Evolutionary conservation across 2,113 vertebrate species (phyloP).

Genomic region (Calyptomena viridis): DNA sequence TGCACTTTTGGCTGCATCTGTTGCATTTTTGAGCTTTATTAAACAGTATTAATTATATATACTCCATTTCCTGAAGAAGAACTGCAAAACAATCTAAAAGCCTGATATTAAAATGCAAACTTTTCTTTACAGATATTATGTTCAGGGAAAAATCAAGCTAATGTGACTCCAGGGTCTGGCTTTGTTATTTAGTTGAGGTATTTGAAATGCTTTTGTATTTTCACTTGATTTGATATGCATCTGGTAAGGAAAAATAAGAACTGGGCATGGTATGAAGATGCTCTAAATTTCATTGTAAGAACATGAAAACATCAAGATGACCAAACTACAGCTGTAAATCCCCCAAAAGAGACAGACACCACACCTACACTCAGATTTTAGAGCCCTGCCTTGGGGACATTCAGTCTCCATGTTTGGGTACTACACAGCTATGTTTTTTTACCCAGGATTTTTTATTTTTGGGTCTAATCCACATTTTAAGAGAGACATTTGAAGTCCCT

Average conservation of each 20-base stretch:
- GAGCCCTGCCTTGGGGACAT: neutral
- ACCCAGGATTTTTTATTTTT: neutral
- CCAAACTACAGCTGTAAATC: neutral
- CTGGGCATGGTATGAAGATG: neutral
- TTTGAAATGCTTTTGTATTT: slow-evolving; percentile 8
- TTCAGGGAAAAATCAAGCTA: neutral
- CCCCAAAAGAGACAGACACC: neutral
- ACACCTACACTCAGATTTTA: neutral
- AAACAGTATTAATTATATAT: slow-evolving; percentile 70
- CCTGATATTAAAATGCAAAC: neutral
- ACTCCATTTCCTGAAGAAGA: slow-evolving; percentile 22
- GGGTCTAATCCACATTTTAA: neutral
- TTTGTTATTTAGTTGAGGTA: neutral
- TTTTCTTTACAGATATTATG: neutral
- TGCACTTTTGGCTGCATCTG: slow-evolving; percentile 71
- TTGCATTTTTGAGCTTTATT: slow-evolving; percentile 70
- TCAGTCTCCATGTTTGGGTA: neutral
- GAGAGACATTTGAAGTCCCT: neutral
- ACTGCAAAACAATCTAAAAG: slow-evolving; percentile 20
- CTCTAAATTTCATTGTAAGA: neutral
- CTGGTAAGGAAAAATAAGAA: neutral
- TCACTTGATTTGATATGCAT: neutral
- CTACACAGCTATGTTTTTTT: neutral
- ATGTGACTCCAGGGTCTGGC: neutral
- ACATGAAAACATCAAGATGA: neutral